Percentiles rank a stretch among this genome's conserved stretches.
Conservation (phyloP, 2,888 invertebrate species). For the Idaea aversata region DNA sequence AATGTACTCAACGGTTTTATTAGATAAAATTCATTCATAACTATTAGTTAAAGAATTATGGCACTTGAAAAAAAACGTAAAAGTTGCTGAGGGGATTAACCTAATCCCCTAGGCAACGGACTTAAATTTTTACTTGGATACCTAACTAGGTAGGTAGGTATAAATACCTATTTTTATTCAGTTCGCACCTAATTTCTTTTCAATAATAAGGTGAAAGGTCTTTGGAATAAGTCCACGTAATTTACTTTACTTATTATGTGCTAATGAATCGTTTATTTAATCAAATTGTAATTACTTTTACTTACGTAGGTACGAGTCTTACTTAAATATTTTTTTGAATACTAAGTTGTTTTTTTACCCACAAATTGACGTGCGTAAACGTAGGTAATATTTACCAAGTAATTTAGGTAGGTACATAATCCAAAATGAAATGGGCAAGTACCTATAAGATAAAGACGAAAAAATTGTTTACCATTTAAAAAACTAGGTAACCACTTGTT, state of each 20-base stretch:
- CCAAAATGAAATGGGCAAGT: too few relatives aligned
- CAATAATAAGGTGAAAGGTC: slow-evolving; percentile 42
- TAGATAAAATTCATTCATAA: slow-evolving; percentile 7
- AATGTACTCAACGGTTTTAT: slow-evolving; percentile 18
- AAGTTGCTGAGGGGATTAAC: neutral
- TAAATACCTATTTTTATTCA: neutral
- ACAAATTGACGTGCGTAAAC: neutral
- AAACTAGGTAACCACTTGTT: neutral
- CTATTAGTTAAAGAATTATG: neutral
- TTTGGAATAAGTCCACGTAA: slow-evolving; percentile 34
- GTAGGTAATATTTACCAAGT: neutral
- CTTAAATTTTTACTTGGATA: neutral
- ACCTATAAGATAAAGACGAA: neutral
- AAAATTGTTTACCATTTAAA: neutral
- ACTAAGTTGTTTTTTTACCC: slow-evolving; percentile 4
- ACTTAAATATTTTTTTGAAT: slow-evolving; percentile 22
- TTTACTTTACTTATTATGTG: slow-evolving; percentile 15
- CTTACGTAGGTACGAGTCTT: slow-evolving; percentile 29
- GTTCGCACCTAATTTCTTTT: slow-evolving; percentile 25
- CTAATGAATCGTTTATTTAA: slow-evolving; percentile 29
- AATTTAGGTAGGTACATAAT: too few relatives aligned
- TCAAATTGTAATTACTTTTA: slow-evolving; percentile 31
- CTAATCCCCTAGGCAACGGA: neutral
- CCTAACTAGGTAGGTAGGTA: too few relatives aligned
- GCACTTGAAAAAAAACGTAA: neutral